Percentiles rank a stretch among this genome's conserved stretches.
These are phyloP conservation scores for Ahaetulla prasina DNA, from an alignment of 2,113 vertebrate species.

Conservation along the genomic window DNA sequence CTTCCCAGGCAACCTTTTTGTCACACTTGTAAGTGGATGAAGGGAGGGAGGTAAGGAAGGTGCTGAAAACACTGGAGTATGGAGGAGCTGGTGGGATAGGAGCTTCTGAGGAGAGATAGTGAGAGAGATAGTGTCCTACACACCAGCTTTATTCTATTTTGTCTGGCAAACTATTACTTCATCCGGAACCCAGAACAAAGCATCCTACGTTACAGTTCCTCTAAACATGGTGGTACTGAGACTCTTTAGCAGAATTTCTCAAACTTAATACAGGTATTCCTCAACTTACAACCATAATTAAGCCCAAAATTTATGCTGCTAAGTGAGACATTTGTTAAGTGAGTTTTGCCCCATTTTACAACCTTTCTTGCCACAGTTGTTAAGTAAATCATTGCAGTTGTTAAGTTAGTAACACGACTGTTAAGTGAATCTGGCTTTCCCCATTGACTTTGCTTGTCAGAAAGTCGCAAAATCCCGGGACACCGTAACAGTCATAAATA, in stretches of 20 bases:
- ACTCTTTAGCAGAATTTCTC: background rate
- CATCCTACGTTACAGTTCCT: background rate
- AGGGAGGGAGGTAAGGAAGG: background rate
- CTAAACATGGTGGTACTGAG: background rate
- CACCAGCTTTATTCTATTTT: background rate
- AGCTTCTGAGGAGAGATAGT: background rate
- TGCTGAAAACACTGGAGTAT: background rate
- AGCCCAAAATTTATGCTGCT: background rate
- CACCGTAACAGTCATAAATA: background rate
- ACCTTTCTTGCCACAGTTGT: background rate
- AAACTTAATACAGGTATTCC: background rate
- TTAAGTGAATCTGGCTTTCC: background rate
- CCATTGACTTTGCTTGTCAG: background rate
- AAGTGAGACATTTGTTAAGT: background rate
- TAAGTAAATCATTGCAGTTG: background rate
- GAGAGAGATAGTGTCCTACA: background rate
- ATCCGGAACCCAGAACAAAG: background rate
- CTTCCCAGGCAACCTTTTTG: background rate
- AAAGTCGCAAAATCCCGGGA: background rate
- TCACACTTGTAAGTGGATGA: background rate
- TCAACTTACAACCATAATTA: background rate
- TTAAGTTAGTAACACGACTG: background rate
- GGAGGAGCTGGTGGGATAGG: background rate
- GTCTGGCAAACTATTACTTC: background rate
- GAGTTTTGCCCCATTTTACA: background rate